Base-by-base conservation (phyloP, 2,888 invertebrate genomes). In the Osmoderma eremita region DNA sequence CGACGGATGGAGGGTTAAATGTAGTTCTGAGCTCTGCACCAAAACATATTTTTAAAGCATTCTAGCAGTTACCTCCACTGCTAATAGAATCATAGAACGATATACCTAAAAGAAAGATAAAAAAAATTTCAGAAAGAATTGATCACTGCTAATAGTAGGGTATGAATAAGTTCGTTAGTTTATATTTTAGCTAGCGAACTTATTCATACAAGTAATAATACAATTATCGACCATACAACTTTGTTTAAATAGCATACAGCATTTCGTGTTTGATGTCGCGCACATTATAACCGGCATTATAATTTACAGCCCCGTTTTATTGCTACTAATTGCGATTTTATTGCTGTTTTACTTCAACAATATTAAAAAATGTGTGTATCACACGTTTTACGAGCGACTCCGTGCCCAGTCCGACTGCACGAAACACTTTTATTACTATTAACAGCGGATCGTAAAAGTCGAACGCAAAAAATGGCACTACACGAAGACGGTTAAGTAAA, bases 331-430 rank as follows among this genome's bases (percentile, higher is more conserved):
- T 61, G 58, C 58, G 45, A 24, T 61, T 61, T 61, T 61, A 61
- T 61, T 61, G 58, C 58, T 41, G 58, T 17, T 61, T 61, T 42
- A 61, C 58, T 61, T 61, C 58, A 61, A 61, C 58, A 48, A 61
- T 61, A 61, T 61, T 61, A 61, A 61, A 61, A 61, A 61, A 61
- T 61, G 30, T 61, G 22, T 61, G 45, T 61, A 61, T 61, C 58
- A 61, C 45, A 45, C 58, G 45, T 41, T 61, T 61, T 61, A 61
- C 58, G 58, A 45, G 17, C 13, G 8, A 24, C 58, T 30, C 24
- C 30, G 45, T 42, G 58, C 41, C n/a, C 53, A 13, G 41, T 36
- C 18, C 56, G 22, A 56, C 41, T 36, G 56, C 58, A 61, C 58
- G 58, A 61, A 61, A 48, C 58, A 45, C 13, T 61, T 61, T 61